These are phyloP conservation scores for Argyrosomus japonicus DNA, from an alignment of 2,113 vertebrate species.

Conservation along the genomic window DNA sequence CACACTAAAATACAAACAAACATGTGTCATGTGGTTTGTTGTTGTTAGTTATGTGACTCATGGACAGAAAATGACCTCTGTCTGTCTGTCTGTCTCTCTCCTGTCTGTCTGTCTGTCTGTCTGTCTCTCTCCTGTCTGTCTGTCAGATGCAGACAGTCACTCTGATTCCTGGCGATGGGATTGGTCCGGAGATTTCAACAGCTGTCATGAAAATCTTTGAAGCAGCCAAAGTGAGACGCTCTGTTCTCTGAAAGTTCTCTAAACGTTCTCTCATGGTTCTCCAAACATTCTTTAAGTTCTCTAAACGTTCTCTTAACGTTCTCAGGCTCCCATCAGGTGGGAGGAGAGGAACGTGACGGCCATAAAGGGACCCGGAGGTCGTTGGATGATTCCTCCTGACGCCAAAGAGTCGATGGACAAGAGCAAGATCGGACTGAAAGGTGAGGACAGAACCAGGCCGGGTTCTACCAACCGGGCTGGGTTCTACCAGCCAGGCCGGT, in stretches of 20 bases:
- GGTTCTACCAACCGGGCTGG: too few species aligned
- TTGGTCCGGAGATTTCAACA: constrained; percentile 74
- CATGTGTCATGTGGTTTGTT: too few species aligned
- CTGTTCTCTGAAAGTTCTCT: too few species aligned
- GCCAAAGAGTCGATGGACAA: constrained; percentile 97
- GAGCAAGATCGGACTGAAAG: constrained; percentile 97
- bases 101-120: not conserved
- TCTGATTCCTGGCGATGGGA: constrained; percentile 75
- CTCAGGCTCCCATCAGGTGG: constrained; percentile 92
- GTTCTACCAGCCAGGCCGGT: too few species aligned
- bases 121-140: not conserved
- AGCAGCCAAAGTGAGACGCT: constrained; percentile 62
- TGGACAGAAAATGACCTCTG: too few species aligned
- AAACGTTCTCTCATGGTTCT: too few species aligned
- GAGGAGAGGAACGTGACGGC: constrained; percentile 94
- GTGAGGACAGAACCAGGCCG: constrained; percentile 41
- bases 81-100: too few species aligned
- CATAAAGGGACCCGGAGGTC: constrained; percentile 92
- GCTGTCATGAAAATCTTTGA: constrained; percentile 77
- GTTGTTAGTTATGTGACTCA: too few species aligned
- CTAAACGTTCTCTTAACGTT: too few species aligned
- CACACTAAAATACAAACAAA: too few species aligned
- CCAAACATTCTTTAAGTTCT: too few species aligned
- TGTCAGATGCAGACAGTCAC: constrained; percentile 73
- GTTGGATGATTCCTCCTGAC: constrained; percentile 96